Evolutionary conservation across 2,797 vertebrate species (phyloP).

Genomic region (Sphenopsis melanotis): DNA sequence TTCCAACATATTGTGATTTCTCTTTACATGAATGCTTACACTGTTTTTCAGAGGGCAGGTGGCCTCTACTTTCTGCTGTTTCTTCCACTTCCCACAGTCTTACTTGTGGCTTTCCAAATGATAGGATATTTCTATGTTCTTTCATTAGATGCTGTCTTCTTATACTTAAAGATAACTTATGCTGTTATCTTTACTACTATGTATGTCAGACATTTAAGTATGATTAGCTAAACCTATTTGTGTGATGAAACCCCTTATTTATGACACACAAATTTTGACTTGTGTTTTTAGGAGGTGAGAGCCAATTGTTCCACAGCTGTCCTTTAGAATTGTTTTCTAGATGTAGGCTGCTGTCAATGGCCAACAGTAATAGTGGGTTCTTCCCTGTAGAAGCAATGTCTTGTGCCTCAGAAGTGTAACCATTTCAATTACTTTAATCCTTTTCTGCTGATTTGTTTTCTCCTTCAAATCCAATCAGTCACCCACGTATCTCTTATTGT

Average conservation of each 20-base stretch:
- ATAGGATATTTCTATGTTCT: neutral
- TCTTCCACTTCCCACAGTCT: neutral
- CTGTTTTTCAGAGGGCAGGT: neutral
- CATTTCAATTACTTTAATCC: neutral
- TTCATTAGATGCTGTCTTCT: neutral
- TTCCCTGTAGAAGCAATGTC: neutral
- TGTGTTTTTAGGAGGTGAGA: neutral
- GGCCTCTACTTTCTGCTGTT: neutral
- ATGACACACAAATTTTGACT: neutral
- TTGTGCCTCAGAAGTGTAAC: neutral
- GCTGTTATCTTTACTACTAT: neutral
- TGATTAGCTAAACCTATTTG: neutral
- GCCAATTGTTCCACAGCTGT: neutral
- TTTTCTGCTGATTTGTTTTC: slow-evolving; percentile 12
- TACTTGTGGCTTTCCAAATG: neutral
- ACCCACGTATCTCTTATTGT: neutral
- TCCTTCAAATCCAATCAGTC: neutral
- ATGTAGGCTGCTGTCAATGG: neutral
- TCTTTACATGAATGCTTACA: neutral
- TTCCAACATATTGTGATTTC: neutral
- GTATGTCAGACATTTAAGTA: neutral
- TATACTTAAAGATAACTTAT: no score
- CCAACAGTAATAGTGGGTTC: neutral
- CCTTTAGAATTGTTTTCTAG: neutral
- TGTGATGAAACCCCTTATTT: neutral